Evolutionary conservation across 2,888 invertebrate genomes (phyloP).

Genomic region (Bellardia bayeri): DNA sequence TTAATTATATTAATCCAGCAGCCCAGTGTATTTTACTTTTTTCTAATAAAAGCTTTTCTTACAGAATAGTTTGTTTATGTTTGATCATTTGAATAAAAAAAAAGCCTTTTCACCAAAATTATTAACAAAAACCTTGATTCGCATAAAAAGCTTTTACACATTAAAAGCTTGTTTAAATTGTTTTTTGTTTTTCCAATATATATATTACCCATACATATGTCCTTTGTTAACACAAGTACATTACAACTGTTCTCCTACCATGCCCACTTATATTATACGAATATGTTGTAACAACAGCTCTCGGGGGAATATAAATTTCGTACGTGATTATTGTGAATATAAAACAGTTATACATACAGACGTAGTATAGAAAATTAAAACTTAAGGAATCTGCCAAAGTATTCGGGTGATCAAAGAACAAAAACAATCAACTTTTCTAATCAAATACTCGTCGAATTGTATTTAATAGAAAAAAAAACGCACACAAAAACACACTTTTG

Average conservation of each 20-base stretch:
- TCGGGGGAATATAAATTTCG: slow-evolving; percentile 22
- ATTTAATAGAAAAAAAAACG: not conserved
- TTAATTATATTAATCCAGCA: too few species aligned
- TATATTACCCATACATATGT: too few species aligned
- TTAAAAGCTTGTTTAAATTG: too few species aligned
- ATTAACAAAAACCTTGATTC: too few species aligned
- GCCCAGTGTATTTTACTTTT: too few species aligned
- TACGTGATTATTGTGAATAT: slow-evolving; percentile 26
- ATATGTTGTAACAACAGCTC: slow-evolving; percentile 30
- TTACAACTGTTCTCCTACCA: not conserved
- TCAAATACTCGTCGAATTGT: not conserved
- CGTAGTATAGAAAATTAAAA: not conserved
- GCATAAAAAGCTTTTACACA: too few species aligned
- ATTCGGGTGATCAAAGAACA: not conserved
- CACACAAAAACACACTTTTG: not conserved
- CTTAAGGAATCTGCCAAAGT: not conserved
- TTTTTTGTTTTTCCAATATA: too few species aligned
- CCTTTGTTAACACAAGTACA: not conserved
- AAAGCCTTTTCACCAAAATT: too few species aligned
- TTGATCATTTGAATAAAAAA: too few species aligned
- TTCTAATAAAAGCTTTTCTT: too few species aligned
- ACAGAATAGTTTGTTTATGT: too few species aligned
- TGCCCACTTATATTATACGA: slow-evolving; percentile 25
- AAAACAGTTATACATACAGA: not conserved
- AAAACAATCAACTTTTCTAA: slow-evolving; percentile 17